Conservation (phyloP, 35 echinoderm and acorn worm genomes). For the Chiridota heheva region DNA sequence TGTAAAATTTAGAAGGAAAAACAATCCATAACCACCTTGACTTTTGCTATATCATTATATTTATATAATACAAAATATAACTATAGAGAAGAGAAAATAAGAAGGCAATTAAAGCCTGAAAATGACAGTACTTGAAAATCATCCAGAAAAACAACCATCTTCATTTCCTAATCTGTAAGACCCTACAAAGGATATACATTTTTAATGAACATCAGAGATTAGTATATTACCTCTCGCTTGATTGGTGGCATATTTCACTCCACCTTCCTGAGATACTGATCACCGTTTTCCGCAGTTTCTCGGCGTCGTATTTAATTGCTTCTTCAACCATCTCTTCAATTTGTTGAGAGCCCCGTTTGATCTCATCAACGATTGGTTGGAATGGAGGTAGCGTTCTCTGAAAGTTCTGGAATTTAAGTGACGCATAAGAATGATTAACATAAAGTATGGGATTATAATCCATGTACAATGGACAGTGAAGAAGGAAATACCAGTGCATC, state of each 20-base stretch:
- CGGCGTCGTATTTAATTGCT: conserved; percentile 37
- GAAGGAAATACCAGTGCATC: neutral
- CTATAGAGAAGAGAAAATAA: too few species aligned
- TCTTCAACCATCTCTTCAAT: conserved; percentile 34
- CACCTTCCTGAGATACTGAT: conserved; percentile 57
- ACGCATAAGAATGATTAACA: neutral
- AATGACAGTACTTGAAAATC: too few species aligned
- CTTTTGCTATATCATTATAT: too few species aligned
- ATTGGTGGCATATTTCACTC: conserved; percentile 83
- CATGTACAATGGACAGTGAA: neutral
- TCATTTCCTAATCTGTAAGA: too few species aligned
- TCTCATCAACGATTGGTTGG: conserved; percentile 79
- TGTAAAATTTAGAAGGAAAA: too few species aligned
- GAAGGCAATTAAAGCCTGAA: too few species aligned
- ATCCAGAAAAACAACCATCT: too few species aligned
- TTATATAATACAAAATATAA: too few species aligned
- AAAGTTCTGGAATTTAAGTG: conserved; percentile 60
- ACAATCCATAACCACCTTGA: too few species aligned
- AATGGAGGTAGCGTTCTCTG: conserved; percentile 94
- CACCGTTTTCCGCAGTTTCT: conserved; percentile 51
- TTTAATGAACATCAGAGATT: too few species aligned
- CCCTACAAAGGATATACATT: too few species aligned
- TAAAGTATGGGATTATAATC: neutral
- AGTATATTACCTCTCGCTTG: conserved; percentile 90
- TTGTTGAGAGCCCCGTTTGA: conserved; percentile 30